Evolutionary conservation across 2,113 vertebrate genomes (phyloP).

Genomic region (Corythoichthys haematopterus): DNA sequence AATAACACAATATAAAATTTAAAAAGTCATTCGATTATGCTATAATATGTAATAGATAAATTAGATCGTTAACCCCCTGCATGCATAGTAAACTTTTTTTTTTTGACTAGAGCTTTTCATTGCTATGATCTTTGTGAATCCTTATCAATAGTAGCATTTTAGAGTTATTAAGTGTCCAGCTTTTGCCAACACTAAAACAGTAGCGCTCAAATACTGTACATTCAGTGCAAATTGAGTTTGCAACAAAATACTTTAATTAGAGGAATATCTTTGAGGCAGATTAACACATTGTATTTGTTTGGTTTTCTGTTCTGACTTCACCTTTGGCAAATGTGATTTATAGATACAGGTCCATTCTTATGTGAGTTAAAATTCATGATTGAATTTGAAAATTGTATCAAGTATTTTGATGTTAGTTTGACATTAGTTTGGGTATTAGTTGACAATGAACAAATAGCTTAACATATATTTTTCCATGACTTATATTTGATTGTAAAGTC

Average conservation of each 20-base stretch:
- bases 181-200: background rate
- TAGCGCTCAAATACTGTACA: constrained; percentile 20
- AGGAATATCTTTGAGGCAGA: background rate
- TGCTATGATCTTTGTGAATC: background rate
- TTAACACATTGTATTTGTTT: constrained; percentile 1
- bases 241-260: constrained; percentile 3
- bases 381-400: no score
- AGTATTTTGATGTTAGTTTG: background rate
- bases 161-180: constrained; percentile 9
- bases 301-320: constrained; percentile 16
- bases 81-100: constrained; percentile 30
- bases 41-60: constrained; percentile 46
- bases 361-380: constrained; percentile 18
- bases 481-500: background rate
- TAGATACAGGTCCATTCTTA: constrained; percentile 38
- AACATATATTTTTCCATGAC: background rate
- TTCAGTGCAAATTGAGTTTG: constrained; percentile 41
- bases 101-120: constrained; percentile 18
- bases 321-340: constrained; percentile 57
- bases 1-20: constrained; percentile 38
- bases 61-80: constrained; percentile 41
- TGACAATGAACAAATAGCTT: background rate
- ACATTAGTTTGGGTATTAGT: background rate
- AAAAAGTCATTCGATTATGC: constrained; percentile 18
- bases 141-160: constrained; percentile 7